Percentiles rank a stretch among this genome's conserved stretches.
phyloP scores from a whole-genome alignment of 2,797 vertebrate genomes.

The Melanogrammus aeglefinus region DNA sequence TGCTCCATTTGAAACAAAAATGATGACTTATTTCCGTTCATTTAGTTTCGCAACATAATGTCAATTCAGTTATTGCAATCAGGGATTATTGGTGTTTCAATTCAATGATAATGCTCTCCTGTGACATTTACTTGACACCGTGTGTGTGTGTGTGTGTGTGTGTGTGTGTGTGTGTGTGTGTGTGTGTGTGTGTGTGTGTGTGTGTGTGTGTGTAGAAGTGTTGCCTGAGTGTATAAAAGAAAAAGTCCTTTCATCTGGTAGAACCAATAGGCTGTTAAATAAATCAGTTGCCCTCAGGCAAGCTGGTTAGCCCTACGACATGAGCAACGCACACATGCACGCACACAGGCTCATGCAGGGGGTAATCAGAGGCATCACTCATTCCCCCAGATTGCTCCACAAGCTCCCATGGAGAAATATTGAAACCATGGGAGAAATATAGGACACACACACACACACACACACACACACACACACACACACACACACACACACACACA shows the following conservation, averaged over 20 bases:
- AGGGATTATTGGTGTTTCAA: background rate
- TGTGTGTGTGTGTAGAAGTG: constrained; percentile 11
- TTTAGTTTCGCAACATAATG: too few species aligned
- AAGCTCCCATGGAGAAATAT: constrained; percentile 53
- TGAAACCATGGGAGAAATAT: constrained; percentile 49
- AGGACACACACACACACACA: constrained; percentile 6
- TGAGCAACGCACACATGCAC: background rate
- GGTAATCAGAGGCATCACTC: constrained; percentile 55
- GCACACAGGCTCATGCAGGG: constrained; percentile 34
- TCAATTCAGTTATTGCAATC: background rate
- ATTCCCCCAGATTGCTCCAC: constrained; percentile 40
- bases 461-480: background rate
- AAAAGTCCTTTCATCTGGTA: constrained; percentile 46
- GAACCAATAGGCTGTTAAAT: constrained; percentile 63
- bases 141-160: constrained; percentile 15
- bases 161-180: background rate
- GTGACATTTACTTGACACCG: constrained; percentile 1
- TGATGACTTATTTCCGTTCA: too few species aligned
- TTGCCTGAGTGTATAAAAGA: constrained; percentile 4
- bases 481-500: background rate
- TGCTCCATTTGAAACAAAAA: too few species aligned
- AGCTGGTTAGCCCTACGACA: constrained; percentile 46
- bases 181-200: constrained; percentile 14
- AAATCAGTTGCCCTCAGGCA: constrained; percentile 62
- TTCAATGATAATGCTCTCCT: too few species aligned